Evolutionary conservation across 2,113 vertebrate genomes (phyloP), one percentile per base, ranked within the genome.

Genomic region (Cavia aperea): DNA sequence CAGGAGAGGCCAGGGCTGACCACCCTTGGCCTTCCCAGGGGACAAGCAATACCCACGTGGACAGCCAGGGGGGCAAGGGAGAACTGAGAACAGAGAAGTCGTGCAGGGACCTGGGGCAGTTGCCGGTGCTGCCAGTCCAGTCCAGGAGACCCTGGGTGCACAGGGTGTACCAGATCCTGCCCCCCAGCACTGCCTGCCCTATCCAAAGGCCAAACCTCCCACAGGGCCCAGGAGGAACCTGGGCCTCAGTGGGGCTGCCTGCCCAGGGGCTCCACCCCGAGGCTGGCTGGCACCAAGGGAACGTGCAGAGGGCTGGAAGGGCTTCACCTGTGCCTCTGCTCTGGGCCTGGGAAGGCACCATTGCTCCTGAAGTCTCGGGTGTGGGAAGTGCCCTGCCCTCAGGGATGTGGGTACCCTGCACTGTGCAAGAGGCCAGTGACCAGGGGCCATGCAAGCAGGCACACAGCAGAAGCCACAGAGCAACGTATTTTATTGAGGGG

Each of bases 401-500:
- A 31, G 24, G 65, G 36, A 49, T 60, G 54, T 18, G 46, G 15
- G 31, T 24, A 43, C 24, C 46, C 18, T 70, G 68, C 68, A 70
- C 19, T 18, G 36, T 14, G 7, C 36, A 11, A n/a, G 36, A n/a
- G 36, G 36, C 18, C 36, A 19, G 66, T 70, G 66, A 9, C 68
- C n/a, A 4, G 24, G 5, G 16, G n/a, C 70, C 70, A 72, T 43
- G 70, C 56, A 46, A 11, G 18, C 4, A 89, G 79, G 56, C 60
- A 81, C 23, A 77, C 3, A 11, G 81, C 23, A 4, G 21, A 78
- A 66, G 82, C 91, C 4, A 83, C 70, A 26, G 70, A 31, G 6
- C 21, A 46, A 21, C 26, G 94, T 31, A n/a, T 92, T 97, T 97
- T 97, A 97, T 97, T 96, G 94, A 26, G 95, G 92, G 87, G 82